phyloP scores from a whole-genome alignment of 2,797 vertebrate genomes.

The Cyclura pinguis region DNA sequence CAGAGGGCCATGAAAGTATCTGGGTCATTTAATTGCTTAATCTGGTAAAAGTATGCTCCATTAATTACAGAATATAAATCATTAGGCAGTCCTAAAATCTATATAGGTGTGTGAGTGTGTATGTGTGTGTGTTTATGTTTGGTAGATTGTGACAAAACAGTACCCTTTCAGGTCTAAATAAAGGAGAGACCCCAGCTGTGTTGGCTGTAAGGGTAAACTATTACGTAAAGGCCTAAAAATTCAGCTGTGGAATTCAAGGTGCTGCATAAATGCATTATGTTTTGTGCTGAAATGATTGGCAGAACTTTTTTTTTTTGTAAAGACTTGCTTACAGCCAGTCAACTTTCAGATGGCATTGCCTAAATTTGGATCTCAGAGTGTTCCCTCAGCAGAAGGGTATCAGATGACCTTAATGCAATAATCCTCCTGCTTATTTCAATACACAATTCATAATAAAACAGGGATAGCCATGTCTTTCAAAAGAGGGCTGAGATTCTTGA shows the following conservation, averaged over 20 bases:
- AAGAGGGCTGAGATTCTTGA: too few relatives aligned
- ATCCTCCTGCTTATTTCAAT: too few relatives aligned
- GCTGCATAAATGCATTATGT: neutral
- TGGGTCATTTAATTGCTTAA: slow-evolving; percentile 15
- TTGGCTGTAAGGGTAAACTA: neutral
- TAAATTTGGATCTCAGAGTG: too few relatives aligned
- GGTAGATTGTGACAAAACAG: neutral
- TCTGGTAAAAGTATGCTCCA: slow-evolving; percentile 1
- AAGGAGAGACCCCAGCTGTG: neutral
- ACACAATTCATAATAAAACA: too few relatives aligned
- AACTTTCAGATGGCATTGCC: too few relatives aligned
- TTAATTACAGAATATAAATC: neutral
- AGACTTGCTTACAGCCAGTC: too few relatives aligned
- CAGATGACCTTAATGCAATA: too few relatives aligned
- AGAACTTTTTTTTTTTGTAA: too few relatives aligned
- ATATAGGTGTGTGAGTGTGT: neutral
- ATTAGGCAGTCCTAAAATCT: neutral
- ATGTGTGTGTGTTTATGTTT: neutral
- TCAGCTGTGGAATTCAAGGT: neutral
- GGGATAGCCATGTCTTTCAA: too few relatives aligned
- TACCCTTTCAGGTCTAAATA: neutral
- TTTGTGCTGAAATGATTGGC: neutral
- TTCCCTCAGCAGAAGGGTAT: too few relatives aligned
- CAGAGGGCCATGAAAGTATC: too few relatives aligned
- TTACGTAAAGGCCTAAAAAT: neutral